Evolutionary conservation across 2,888 invertebrate species (phyloP).

Genomic region (Blera fallax): DNA sequence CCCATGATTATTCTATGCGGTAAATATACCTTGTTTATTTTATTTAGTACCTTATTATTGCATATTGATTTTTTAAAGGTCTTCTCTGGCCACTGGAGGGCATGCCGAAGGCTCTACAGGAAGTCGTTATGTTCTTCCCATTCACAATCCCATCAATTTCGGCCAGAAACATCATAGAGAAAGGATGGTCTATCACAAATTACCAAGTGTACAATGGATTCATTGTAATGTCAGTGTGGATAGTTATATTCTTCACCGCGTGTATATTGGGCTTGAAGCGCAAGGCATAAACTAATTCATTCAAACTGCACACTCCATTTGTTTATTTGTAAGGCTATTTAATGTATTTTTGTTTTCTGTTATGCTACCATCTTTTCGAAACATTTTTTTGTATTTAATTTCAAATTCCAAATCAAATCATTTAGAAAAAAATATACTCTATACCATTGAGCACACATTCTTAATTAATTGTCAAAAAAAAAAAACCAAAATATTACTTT

Average conservation of each 20-base stretch:
- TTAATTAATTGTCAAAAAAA: conserved; percentile 16
- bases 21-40: conserved; percentile 81
- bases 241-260: conserved; percentile 83
- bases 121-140: conserved; percentile 87
- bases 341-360: conserved; percentile 25
- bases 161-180: conserved; percentile 88
- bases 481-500: not conserved
- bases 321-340: conserved; percentile 37
- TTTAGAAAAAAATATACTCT: conserved; percentile 1
- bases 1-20: conserved; percentile 94
- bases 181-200: conserved; percentile 87
- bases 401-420: conserved; percentile 37
- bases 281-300: conserved; percentile 78
- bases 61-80: conserved; percentile 79
- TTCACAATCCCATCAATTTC: conserved; percentile 91
- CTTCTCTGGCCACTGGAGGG: conserved; percentile 87
- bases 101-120: conserved; percentile 85
- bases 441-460: conserved; percentile 30
- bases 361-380: conserved; percentile 15
- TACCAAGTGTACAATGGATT: conserved; percentile 89
- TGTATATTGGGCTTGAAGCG: conserved; percentile 83
- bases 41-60: not conserved
- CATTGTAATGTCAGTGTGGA: conserved; percentile 86
- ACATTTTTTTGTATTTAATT: conserved; percentile 46
- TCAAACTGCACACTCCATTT: conserved; percentile 18